Base-by-base conservation (phyloP, 2,797 vertebrate species). In the Ataeniobius toweri region DNA sequence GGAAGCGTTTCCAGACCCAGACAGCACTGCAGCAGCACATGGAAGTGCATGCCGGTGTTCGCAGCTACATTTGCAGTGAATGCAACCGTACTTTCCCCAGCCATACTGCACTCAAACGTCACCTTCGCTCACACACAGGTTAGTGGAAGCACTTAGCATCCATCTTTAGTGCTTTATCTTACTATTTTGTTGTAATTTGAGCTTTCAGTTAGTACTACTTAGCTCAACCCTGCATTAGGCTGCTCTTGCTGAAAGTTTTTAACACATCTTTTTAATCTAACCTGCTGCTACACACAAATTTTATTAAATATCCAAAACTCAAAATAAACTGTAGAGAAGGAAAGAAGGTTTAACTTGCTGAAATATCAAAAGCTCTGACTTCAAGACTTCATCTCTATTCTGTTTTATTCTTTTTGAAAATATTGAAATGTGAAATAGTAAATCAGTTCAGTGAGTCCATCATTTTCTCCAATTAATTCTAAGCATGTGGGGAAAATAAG, bases 61-160 rank as follows among this genome's bases (percentile, higher is more conserved):
- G 97, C 83, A 98, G 97, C 94, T 98, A 99, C 94, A 97, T 97
- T 87, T 99, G 98, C 95, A 98, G 97, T 0, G 97, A 98, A 88
- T 99, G 98, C 94, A 97, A 98, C 95, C 95, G 97, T 90, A 98
- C 97, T 69, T 99, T 98, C 91, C 98, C 98, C 88, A 98, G 97
- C 95, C 97, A 99, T 94, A 98, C 98, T 0, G 96, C 98, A 10
- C 97, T 99, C 90, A 98, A 98, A 81, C 96, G 98, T 78, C 98
- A 99, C 94, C 96, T 99, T 80, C 97, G 98, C 90, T 98, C 97
- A 1, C 98, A 94, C 90, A 94, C 94, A 90, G 94, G 94, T 94
- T 73, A 85, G 92, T 88, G 73, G 75, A 73, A 58, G 72, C 44
- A 0, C 76, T 56, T 13, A 0, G n/a, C 0, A 2, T 36, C 13